Evolutionary conservation across 2,113 vertebrate genomes (phyloP).

Genomic region (Callionymus lyra): DNA sequence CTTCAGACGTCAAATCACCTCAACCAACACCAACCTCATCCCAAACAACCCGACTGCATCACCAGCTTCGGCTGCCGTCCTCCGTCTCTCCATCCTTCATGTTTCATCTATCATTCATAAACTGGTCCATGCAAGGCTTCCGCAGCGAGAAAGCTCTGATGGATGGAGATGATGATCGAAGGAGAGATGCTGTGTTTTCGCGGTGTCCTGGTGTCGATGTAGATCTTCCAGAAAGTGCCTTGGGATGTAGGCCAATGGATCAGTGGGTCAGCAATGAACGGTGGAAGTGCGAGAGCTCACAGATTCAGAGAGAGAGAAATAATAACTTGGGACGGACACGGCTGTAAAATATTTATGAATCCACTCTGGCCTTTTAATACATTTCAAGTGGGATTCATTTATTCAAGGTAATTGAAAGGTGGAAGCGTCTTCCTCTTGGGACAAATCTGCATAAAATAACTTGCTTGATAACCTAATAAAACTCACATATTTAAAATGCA

Average conservation of each 20-base stretch:
- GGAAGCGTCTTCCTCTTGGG: no score
- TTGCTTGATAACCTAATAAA: no score
- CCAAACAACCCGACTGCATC: neutral
- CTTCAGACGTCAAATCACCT: no score
- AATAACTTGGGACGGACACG: no score
- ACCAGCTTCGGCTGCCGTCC: neutral
- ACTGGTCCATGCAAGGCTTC: slow-evolving; percentile 2
- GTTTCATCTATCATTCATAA: slow-evolving; percentile 36
- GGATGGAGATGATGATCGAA: slow-evolving; percentile 15
- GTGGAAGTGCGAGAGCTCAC: no score
- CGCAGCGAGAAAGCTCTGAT: slow-evolving; percentile 3
- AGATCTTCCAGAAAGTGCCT: slow-evolving; percentile 5
- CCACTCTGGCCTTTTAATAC: no score
- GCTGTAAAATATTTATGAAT: no score
- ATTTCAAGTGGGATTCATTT: no score
- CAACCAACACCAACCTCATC: no score
- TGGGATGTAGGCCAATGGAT: slow-evolving; percentile 9
- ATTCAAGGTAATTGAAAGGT: no score
- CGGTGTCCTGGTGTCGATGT: slow-evolving; percentile 2
- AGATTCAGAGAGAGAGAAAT: neutral
- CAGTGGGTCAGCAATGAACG: slow-evolving; percentile 5
- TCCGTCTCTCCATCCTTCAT: neutral
- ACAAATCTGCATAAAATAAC: no score
- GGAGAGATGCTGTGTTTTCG: slow-evolving; percentile 22
- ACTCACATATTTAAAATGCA: no score